These are phyloP conservation scores for Arizona elegans DNA, from an alignment of 2,113 vertebrate species.

Conservation along the genomic window DNA sequence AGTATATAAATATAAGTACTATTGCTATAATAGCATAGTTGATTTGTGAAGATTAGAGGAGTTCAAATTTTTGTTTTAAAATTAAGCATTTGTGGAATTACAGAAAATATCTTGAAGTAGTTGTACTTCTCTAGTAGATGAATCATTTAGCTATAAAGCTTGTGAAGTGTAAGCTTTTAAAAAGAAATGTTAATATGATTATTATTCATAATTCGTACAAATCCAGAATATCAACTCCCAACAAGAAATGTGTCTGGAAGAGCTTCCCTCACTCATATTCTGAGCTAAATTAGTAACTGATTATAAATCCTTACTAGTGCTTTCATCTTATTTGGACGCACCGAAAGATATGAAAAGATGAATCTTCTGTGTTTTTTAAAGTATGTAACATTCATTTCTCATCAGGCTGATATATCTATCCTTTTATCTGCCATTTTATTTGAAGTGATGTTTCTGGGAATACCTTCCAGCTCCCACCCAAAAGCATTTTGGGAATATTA, in stretches of 20 bases:
- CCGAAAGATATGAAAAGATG: slow-evolving; percentile 30
- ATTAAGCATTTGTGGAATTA: slow-evolving; percentile 36
- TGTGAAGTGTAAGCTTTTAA: slow-evolving; percentile 31
- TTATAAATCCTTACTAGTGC: slow-evolving; percentile 40
- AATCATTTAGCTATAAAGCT: slow-evolving; percentile 57
- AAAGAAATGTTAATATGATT: slow-evolving; percentile 65
- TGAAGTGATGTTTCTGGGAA: slow-evolving; percentile 32
- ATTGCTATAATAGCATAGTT: slow-evolving; percentile 7
- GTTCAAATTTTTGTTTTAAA: slow-evolving; percentile 54
- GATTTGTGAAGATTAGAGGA: slow-evolving; percentile 49
- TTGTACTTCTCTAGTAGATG: slow-evolving; percentile 50
- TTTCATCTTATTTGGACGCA: slow-evolving; percentile 29
- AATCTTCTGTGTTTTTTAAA: slow-evolving; percentile 30
- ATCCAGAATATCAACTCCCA: slow-evolving; percentile 55
- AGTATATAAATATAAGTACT: too few species aligned
- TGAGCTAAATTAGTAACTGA: slow-evolving; percentile 56
- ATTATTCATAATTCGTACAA: slow-evolving; percentile 56
- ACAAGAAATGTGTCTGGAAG: slow-evolving; percentile 40
- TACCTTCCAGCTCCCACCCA: background rate
- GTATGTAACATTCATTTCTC: slow-evolving; percentile 19
- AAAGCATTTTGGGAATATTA: background rate
- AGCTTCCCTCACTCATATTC: slow-evolving; percentile 36
- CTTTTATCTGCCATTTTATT: slow-evolving; percentile 30
- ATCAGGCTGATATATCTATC: slow-evolving; percentile 10
- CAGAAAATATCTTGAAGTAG: slow-evolving; percentile 46